Percentiles rank a stretch among this genome's conserved stretches.
Conservation (phyloP, 2,113 vertebrate genomes). For the Bubo bubo region DNA sequence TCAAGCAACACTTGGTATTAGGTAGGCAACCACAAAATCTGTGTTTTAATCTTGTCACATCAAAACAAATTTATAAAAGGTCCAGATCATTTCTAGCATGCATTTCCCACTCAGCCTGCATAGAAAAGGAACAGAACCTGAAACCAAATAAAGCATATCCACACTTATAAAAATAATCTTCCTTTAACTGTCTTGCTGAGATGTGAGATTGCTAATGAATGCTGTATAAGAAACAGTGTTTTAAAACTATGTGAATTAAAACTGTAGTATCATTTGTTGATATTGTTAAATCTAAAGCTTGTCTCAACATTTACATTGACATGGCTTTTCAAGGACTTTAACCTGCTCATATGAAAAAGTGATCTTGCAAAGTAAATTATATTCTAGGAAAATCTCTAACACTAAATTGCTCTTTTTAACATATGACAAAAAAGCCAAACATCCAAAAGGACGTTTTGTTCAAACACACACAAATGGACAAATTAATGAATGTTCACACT, state of each 20-base stretch:
- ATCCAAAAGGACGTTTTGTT: background rate
- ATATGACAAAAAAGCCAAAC: background rate
- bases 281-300: background rate
- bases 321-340: background rate
- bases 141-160: conserved; percentile 19
- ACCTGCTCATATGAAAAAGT: background rate
- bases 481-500: background rate
- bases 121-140: background rate
- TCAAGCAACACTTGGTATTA: background rate
- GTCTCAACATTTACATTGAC: background rate
- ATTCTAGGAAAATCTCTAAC: background rate
- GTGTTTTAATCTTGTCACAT: background rate
- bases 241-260: background rate
- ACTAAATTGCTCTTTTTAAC: background rate
- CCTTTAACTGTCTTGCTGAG: background rate
- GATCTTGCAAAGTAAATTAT: background rate
- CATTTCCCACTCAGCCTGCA: background rate
- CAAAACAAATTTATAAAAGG: background rate
- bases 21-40: background rate
- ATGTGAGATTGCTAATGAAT: background rate
- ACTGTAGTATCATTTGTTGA: background rate
- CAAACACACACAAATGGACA: background rate
- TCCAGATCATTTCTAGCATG: background rate
- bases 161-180: background rate
- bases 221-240: background rate